phyloP scores from a whole-genome alignment of 2,797 vertebrate genomes.

The Myotis planiceps region DNA sequence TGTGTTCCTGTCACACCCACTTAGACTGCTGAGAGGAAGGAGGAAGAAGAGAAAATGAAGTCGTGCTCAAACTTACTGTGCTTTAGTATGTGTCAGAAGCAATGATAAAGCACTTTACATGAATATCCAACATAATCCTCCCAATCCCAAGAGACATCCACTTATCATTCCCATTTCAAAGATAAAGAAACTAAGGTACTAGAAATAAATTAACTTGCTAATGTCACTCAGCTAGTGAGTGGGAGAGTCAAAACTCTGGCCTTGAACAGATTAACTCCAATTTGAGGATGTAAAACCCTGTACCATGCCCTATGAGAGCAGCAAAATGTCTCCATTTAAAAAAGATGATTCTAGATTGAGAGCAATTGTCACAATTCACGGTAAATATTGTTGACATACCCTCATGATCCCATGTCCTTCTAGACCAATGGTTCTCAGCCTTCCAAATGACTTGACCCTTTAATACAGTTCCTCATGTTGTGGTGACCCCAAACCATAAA shows the following conservation, averaged over 20 bases:
- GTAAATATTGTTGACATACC: not conserved
- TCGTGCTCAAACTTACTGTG: not conserved
- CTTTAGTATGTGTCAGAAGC: not conserved
- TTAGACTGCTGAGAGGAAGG: not conserved
- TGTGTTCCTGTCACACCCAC: not conserved
- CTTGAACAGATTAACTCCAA: not conserved
- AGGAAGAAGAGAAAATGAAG: not conserved
- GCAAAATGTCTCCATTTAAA: not conserved
- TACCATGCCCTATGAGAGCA: not conserved
- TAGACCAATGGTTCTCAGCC: too few species aligned
- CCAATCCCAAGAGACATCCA: not conserved
- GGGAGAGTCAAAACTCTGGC: not conserved
- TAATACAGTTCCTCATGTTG: too few species aligned
- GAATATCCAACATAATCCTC: not conserved
- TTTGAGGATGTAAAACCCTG: not conserved
- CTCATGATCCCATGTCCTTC: not conserved
- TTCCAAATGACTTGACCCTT: too few species aligned
- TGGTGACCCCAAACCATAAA: too few species aligned
- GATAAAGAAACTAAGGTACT: not conserved
- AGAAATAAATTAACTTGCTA: not conserved
- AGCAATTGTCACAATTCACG: not conserved
- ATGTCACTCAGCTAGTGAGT: not conserved
- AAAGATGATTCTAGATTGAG: not conserved
- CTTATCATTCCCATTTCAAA: slow-evolving; percentile 8
- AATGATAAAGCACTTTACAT: not conserved